Conservation (phyloP, 2,797 vertebrate species). For the Psittacula derbiana region DNA sequence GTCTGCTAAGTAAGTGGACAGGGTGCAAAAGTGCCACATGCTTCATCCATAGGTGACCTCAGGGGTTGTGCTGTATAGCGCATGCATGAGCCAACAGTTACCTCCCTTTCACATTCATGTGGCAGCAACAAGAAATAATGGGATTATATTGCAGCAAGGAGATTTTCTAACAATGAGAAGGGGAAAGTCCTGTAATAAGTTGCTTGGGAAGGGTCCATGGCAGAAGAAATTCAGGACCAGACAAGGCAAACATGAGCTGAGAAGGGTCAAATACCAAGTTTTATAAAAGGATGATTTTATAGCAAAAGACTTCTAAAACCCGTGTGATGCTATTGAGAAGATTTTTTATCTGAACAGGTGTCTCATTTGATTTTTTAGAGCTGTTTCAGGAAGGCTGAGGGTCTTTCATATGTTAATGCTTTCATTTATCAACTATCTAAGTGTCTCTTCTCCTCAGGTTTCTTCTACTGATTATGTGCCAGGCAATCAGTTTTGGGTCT, state of each 20-base stretch:
- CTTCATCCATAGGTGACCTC: not conserved
- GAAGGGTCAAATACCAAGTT: not conserved
- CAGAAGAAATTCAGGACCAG: not conserved
- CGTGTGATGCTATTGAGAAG: not conserved
- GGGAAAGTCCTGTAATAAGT: not conserved
- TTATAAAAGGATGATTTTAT: not conserved
- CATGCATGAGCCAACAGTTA: not conserved
- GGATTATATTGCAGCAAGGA: not conserved
- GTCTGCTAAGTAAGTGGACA: not conserved
- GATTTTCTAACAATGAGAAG: not conserved
- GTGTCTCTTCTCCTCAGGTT: slow-evolving; percentile 47
- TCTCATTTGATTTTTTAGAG: slow-evolving; percentile 4
- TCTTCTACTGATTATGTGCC: slow-evolving; percentile 39
- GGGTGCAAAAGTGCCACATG: not conserved
- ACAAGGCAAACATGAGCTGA: not conserved
- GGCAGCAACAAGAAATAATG: fast-evolving
- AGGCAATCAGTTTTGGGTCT: slow-evolving; percentile 31
- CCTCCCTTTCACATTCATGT: fast-evolving
- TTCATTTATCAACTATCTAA: slow-evolving; percentile 50
- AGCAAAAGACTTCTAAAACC: not conserved
- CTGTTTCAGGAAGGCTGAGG: not conserved
- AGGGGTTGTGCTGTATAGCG: not conserved
- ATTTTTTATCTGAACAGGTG: slow-evolving; percentile 22
- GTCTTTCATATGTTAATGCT: slow-evolving; percentile 63
- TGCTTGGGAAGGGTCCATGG: not conserved